Conservation (phyloP, 2,888 invertebrate genomes). For the Sarcophaga caerulescens region DNA sequence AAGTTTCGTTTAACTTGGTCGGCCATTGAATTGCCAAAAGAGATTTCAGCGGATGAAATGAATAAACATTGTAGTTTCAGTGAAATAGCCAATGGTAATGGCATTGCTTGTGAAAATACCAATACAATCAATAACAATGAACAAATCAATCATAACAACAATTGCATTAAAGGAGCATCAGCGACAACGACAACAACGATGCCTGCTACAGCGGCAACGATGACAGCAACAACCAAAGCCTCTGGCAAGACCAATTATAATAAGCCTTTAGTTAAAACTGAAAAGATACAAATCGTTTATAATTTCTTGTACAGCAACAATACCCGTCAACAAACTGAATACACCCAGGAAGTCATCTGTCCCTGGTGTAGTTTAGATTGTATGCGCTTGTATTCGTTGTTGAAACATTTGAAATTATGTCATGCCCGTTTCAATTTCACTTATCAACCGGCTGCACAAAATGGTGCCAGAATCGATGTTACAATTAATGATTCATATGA, state of each 20-base stretch:
- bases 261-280: constrained; percentile 73
- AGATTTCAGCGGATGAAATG: constrained; percentile 75
- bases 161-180: constrained; percentile 70
- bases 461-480: constrained; percentile 94
- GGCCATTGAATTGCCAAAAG: constrained; percentile 82
- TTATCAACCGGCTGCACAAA: constrained; percentile 83
- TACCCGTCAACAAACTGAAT: constrained; percentile 96
- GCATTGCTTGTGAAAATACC: constrained; percentile 45
- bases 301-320: constrained; percentile 98
- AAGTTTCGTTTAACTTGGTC: constrained; percentile 94
- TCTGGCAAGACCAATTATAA: constrained; percentile 60
- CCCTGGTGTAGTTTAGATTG: constrained; percentile 98
- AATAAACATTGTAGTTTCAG: constrained; percentile 72
- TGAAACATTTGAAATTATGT: constrained; percentile 96
- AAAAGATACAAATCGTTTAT: constrained; percentile 92
- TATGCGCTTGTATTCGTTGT: constrained; percentile 90
- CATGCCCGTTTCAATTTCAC: constrained; percentile 97
- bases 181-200: constrained; percentile 28
- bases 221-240: constrained; percentile 25
- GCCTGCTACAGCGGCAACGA: constrained; percentile 22
- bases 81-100: constrained; percentile 61
- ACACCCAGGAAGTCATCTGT: constrained; percentile 95
- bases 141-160: constrained; percentile 76
- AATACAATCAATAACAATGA: constrained; percentile 63
- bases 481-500: constrained; percentile 97